phyloP scores from a whole-genome alignment of 2,797 vertebrate species.

The Loriculus beryllinus region DNA sequence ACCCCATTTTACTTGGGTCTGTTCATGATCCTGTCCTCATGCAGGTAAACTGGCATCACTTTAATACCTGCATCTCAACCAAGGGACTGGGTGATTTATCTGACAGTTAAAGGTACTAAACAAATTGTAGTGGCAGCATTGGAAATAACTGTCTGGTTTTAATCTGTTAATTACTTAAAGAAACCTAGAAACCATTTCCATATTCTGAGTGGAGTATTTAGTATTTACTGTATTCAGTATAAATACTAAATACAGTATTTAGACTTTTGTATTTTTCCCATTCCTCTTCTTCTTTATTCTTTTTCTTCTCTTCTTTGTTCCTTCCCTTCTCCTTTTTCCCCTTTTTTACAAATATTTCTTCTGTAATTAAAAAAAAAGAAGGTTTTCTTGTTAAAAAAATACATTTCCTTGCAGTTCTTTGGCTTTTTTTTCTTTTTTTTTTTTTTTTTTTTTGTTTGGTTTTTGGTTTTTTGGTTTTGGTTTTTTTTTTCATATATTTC shows the following conservation, averaged over 20 bases:
- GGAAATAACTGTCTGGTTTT: neutral
- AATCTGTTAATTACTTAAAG: neutral
- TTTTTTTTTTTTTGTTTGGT: too few relatives aligned
- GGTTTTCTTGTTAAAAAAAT: neutral
- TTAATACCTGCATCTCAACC: fast-evolving
- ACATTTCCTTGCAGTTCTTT: neutral
- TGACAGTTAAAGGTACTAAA: neutral
- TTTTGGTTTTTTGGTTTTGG: too few relatives aligned
- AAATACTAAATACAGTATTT: neutral
- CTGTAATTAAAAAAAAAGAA: too few relatives aligned
- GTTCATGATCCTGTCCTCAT: fast-evolving
- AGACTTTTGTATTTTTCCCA: fast-evolving
- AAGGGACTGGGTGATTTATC: neutral
- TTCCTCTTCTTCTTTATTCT: neutral
- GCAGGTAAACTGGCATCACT: neutral
- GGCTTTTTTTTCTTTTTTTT: too few relatives aligned
- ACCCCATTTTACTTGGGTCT: neutral
- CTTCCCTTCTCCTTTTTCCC: fast-evolving
- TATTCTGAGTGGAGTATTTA: neutral
- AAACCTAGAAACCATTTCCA: fast-evolving
- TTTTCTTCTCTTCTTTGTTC: neutral
- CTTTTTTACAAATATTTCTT: neutral
- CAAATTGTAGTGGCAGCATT: neutral
- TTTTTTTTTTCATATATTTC: neutral
- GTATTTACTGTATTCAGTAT: neutral